phyloP scores from a whole-genome alignment of 2,888 invertebrate genomes.

The Pollenia angustigena region DNA sequence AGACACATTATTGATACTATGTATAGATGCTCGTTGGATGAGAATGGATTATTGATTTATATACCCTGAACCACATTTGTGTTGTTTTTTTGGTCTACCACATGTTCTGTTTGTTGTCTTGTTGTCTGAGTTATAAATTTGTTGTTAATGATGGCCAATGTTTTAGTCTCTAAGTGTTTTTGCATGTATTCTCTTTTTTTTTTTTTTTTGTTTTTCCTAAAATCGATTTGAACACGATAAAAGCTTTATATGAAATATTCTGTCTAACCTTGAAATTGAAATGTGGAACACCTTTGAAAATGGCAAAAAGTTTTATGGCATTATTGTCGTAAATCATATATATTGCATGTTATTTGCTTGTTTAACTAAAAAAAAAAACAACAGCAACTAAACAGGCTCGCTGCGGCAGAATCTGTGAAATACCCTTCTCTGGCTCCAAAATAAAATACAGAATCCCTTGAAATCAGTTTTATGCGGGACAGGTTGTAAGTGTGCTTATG shows the following conservation, averaged over 20 bases:
- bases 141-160: slow-evolving; percentile 12
- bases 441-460: no score
- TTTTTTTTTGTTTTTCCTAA: background rate
- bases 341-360: background rate
- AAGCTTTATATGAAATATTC: background rate
- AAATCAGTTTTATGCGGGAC: no score
- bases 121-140: background rate
- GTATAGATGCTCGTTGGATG: background rate
- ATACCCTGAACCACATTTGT: background rate
- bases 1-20: slow-evolving; percentile 7
- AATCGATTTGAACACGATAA: slow-evolving; percentile 1
- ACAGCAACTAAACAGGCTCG: no score
- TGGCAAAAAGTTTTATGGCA: background rate
- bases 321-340: slow-evolving; percentile 15
- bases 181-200: background rate
- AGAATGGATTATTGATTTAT: background rate
- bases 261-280: slow-evolving; percentile 6
- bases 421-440: no score
- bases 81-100: background rate
- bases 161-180: slow-evolving; percentile 16
- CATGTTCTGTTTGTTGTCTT: slow-evolving; percentile 1
- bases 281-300: no score
- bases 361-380: background rate
- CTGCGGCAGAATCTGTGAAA: no score
- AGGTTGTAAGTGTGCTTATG: no score